Evolutionary conservation across 2,113 vertebrate genomes (phyloP).

Genomic region (Alaudala cheleensis): DNA sequence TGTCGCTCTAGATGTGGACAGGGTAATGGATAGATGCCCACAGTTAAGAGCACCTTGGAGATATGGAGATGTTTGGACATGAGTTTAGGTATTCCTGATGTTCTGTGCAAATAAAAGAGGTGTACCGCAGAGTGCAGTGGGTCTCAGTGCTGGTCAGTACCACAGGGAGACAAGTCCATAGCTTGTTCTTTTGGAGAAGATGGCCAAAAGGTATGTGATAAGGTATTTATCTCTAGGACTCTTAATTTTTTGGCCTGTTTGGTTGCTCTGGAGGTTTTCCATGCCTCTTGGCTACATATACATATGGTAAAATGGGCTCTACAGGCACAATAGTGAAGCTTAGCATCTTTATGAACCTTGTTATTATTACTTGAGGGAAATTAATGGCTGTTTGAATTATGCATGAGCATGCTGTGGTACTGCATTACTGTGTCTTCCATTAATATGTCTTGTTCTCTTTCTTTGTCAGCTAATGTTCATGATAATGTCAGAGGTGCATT

Average conservation of each 20-base stretch:
- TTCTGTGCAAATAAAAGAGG: not conserved
- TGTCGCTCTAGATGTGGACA: not conserved
- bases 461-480: not conserved
- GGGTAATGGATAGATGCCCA: not conserved
- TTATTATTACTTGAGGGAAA: slow-evolving; percentile 11
- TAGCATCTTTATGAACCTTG: not conserved
- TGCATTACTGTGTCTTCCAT: not conserved
- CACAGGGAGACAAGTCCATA: not conserved
- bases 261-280: not conserved
- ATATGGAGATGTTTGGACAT: not conserved
- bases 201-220: fast-evolving
- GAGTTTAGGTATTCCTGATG: not conserved
- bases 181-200: not conserved
- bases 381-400: slow-evolving; percentile 17
- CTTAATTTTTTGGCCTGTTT: not conserved
- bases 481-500: not conserved
- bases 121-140: not conserved
- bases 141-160: not conserved
- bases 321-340: not conserved
- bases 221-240: not conserved
- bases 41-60: not conserved
- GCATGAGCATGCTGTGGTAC: not conserved
- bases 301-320: not conserved
- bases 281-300: not conserved
- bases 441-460: not conserved